phyloP scores from a whole-genome alignment of 1,140 invertebrate genomes.

The Hirudo medicinalis region DNA sequence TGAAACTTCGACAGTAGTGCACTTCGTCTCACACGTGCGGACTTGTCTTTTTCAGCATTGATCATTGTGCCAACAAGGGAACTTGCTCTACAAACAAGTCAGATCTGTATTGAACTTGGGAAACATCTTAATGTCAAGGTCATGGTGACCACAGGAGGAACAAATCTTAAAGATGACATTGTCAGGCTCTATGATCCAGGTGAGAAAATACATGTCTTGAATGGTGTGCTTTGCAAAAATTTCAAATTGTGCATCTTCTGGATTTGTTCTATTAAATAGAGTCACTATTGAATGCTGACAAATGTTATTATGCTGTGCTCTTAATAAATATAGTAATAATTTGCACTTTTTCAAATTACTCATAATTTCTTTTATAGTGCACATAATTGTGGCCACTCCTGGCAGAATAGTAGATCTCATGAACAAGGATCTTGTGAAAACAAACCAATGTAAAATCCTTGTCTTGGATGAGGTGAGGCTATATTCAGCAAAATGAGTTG shows the following conservation, averaged over 20 bases:
- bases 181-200: slow-evolving; percentile 95
- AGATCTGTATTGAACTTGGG: slow-evolving; percentile 95
- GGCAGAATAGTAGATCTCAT: slow-evolving; percentile 98
- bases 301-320: background rate
- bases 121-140: slow-evolving; percentile 59
- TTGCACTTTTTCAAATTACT: background rate
- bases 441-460: slow-evolving; percentile 87
- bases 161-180: slow-evolving; percentile 95
- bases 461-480: slow-evolving; percentile 72
- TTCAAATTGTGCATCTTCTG: background rate
- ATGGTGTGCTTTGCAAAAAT: background rate
- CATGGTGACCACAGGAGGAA: slow-evolving; percentile 98
- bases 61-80: slow-evolving; percentile 97
- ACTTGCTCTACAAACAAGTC: slow-evolving; percentile 94
- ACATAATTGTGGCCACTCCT: slow-evolving; percentile 96
- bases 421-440: slow-evolving; percentile 89
- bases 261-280: background rate
- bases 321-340: background rate
- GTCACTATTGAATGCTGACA: no score
- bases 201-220: slow-evolving; percentile 23
- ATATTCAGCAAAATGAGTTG: background rate
- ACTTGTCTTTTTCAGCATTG: slow-evolving; percentile 54
- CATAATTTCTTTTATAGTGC: slow-evolving; percentile 53
- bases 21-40: slow-evolving; percentile 4
- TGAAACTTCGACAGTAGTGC: background rate